Percentiles rank a stretch among this genome's conserved stretches.
Conservation (phyloP, 30 jellyfish, hydroid and myxozoan species). For the Cassiopea xamachana region DNA sequence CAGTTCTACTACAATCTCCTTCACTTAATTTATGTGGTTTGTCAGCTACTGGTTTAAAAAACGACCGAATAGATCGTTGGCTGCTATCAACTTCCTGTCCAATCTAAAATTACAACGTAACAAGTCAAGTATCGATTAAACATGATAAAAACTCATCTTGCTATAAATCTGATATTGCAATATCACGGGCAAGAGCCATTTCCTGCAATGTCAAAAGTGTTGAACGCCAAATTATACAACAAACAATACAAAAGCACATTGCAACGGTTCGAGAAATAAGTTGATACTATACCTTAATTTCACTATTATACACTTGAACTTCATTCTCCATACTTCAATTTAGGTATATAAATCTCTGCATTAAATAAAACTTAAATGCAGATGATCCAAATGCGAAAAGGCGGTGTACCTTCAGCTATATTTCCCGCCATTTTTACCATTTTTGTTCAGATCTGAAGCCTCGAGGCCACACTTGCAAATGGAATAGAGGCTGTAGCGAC, state of each 20-base stretch:
- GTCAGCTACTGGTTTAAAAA: conserved; percentile 42
- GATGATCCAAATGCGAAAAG: background rate
- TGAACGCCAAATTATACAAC: no score
- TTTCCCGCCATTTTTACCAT: background rate
- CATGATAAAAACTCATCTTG: no score
- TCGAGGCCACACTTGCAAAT: background rate
- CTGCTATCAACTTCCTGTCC: conserved; percentile 40
- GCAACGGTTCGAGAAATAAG: no score
- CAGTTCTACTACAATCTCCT: background rate
- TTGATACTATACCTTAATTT: background rate
- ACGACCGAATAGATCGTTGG: conserved; percentile 57
- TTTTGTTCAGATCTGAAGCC: background rate
- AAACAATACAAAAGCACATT: no score
- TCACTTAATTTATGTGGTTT: background rate
- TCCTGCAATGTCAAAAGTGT: no score
- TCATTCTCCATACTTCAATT: background rate
- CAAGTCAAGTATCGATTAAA: no score
- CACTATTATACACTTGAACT: background rate
- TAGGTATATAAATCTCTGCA: background rate
- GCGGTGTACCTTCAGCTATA: background rate
- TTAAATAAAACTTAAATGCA: background rate
- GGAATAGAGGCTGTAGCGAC: background rate
- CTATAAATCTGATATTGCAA: no score
- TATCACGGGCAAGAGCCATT: no score
- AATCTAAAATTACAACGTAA: background rate